phyloP scores from a whole-genome alignment of 2,888 invertebrate species.

The Tortrix viridana region DNA sequence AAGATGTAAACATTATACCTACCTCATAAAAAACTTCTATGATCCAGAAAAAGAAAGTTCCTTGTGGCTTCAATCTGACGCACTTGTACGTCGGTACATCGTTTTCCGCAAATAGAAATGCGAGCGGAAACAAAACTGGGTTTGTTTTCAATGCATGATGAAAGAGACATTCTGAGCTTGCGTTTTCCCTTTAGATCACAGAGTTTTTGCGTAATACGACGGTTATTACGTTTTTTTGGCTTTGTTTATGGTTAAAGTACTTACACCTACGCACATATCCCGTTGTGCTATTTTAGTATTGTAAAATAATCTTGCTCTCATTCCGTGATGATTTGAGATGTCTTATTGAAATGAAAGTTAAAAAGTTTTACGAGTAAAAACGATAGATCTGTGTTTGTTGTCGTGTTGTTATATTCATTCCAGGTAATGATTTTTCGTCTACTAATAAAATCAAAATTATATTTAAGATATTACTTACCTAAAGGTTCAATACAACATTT shows the following conservation, averaged over 20 bases:
- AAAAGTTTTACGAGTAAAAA: no score
- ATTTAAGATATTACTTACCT: no score
- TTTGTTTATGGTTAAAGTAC: slow-evolving; percentile 26
- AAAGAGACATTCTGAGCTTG: slow-evolving; percentile 46
- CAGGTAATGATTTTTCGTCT: no score
- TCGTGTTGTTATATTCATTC: no score
- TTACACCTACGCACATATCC: slow-evolving; percentile 11
- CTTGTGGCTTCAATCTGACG: slow-evolving; percentile 13
- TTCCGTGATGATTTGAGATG: no score
- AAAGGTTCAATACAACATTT: no score
- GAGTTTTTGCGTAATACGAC: slow-evolving; percentile 51
- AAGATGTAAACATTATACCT: no score
- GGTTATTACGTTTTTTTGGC: slow-evolving; percentile 14
- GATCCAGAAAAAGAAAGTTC: slow-evolving; percentile 13
- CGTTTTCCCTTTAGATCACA: slow-evolving; percentile 40
- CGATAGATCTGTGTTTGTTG: no score
- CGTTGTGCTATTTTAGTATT: not conserved
- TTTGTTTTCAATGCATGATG: slow-evolving; percentile 51
- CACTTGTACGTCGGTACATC: slow-evolving; percentile 28
- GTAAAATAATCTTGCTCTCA: no score
- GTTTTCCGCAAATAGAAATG: slow-evolving; percentile 48
- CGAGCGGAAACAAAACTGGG: slow-evolving; percentile 57
- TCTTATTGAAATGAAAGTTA: no score
- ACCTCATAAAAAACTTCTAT: no score
- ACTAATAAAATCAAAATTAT: no score